Evolutionary conservation across 2,113 vertebrate genomes (phyloP), one percentile per base, ranked within the genome.

Genomic region (Leuciscus idus): DNA sequence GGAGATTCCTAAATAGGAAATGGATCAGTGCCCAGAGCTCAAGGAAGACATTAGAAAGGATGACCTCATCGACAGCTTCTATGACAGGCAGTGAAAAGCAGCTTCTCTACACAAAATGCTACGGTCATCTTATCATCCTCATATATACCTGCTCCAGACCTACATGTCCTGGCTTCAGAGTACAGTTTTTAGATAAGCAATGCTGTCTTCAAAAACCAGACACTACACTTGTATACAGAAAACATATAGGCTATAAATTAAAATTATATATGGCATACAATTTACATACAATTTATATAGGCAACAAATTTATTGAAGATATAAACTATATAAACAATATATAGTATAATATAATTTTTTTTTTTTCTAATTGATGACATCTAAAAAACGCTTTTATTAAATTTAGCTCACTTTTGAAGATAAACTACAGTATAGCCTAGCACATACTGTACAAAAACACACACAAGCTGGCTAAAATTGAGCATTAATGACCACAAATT

Each of bases 1-100:
- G 43, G 36, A 30, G 36, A 81, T 81, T 48, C 39, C 43, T 66
- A 13, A 64, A 81, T 30, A 81, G 9, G 13, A 81, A 82, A 68
- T 68, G 43, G 5, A 50, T 68, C n/a, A 46, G 33, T 30, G 74
- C 48, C 26, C 5, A 4, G 6, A 6, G 10, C 72, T 74, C 23
- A 48, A 81, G n/a, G 17, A 55, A 79, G 36, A 80, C 4, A 23
- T 43, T 17, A 61, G 33, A 23, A 81, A 79, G 15, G 15, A 15
- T 81, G 36, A 81, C n/a, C 36, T 81, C 62, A 82, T 6, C 1
- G 4, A 50, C 61, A 52, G 10, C 23, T 50, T 52, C 46, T 66
- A 68, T 62, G 39, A 23, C 36, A 81, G 50, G 50, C 23, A 62
- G 6, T 43, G 57, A 80, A 61, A 6, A 46, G 36, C 59, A 81